phyloP scores from a whole-genome alignment of 92 coral and sea anemone genomes.

The Montipora capitata region DNA sequence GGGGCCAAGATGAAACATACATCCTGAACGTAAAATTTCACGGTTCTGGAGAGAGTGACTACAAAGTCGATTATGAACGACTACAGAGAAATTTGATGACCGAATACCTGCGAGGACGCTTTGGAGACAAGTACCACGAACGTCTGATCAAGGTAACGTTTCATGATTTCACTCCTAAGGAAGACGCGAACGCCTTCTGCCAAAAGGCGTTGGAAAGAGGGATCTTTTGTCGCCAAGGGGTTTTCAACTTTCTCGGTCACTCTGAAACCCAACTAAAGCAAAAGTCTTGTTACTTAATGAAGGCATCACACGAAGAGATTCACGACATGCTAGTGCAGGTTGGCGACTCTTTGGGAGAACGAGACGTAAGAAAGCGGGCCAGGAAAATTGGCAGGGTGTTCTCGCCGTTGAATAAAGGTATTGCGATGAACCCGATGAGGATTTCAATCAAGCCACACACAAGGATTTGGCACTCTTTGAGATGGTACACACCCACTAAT shows the following conservation, averaged over 20 bases:
- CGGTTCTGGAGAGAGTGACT: constrained; percentile 25
- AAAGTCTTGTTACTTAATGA: constrained; percentile 66
- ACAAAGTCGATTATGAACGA: constrained; percentile 11
- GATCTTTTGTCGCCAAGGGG: constrained; percentile 42
- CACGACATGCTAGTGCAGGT: constrained; percentile 35
- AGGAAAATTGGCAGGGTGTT: constrained; percentile 52
- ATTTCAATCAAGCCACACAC: constrained; percentile 16
- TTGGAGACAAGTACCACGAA: constrained; percentile 3
- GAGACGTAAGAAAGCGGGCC: constrained; percentile 36
- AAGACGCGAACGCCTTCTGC: neutral
- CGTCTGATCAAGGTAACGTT: constrained; percentile 28
- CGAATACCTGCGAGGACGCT: constrained; percentile 9
- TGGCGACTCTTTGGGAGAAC: constrained; percentile 41
- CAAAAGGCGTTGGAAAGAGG: constrained; percentile 58
- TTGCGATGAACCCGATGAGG: neutral
- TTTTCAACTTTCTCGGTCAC: constrained; percentile 71
- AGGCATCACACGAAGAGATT: constrained; percentile 69
- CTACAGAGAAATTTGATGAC: neutral
- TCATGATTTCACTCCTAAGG: neutral
- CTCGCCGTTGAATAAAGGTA: constrained; percentile 30
- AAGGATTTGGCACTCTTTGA: neutral
- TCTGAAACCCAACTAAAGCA: constrained; percentile 54
- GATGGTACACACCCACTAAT: neutral
- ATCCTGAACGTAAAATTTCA: constrained; percentile 18
- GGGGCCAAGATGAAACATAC: neutral